Conservation (phyloP, 2,888 invertebrate species). For the Gymnocheta viridis region DNA sequence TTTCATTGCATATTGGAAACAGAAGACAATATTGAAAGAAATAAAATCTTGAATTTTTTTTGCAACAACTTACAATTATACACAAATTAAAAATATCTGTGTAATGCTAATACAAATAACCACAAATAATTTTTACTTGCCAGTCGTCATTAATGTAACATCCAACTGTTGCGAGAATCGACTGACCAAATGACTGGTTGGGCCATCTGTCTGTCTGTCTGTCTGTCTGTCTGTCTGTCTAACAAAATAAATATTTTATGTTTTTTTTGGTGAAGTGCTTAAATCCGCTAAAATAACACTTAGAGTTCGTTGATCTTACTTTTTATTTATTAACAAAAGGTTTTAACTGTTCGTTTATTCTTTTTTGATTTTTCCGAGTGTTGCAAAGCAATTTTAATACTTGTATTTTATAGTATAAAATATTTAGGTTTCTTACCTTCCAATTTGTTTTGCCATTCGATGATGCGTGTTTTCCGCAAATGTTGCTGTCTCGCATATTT, state of each 20-base stretch:
- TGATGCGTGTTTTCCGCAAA: slow-evolving; percentile 76
- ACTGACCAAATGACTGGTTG: slow-evolving; percentile 6
- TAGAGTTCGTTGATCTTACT: slow-evolving; percentile 43
- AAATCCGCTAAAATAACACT: slow-evolving; percentile 19
- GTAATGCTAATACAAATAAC: slow-evolving; percentile 11
- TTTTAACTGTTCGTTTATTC: slow-evolving; percentile 11
- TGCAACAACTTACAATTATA: slow-evolving; percentile 21
- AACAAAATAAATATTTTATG: slow-evolving; percentile 7
- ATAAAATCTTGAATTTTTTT: slow-evolving; percentile 1
- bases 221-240: not conserved
- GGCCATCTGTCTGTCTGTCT: not conserved
- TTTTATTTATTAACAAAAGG: slow-evolving; percentile 11
- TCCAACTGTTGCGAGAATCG: slow-evolving; percentile 10
- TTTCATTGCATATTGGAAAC: slow-evolving; percentile 7
- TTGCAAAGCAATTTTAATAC: slow-evolving; percentile 18
- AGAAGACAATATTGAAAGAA: not conserved
- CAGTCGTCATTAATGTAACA: slow-evolving; percentile 36
- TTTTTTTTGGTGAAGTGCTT: not conserved
- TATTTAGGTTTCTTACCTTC: slow-evolving; percentile 75
- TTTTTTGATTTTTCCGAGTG: slow-evolving; percentile 7
- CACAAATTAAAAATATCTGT: not conserved
- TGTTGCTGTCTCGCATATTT: slow-evolving; percentile 76
- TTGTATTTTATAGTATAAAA: not conserved
- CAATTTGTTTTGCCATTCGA: slow-evolving; percentile 79
- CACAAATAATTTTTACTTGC: slow-evolving; percentile 23